A percentile compares a stretch with the other conserved stretches of the same genome.
Evolutionary conservation across 2,888 invertebrate genomes (phyloP).

Genomic region (Halictus quadricinctus): DNA sequence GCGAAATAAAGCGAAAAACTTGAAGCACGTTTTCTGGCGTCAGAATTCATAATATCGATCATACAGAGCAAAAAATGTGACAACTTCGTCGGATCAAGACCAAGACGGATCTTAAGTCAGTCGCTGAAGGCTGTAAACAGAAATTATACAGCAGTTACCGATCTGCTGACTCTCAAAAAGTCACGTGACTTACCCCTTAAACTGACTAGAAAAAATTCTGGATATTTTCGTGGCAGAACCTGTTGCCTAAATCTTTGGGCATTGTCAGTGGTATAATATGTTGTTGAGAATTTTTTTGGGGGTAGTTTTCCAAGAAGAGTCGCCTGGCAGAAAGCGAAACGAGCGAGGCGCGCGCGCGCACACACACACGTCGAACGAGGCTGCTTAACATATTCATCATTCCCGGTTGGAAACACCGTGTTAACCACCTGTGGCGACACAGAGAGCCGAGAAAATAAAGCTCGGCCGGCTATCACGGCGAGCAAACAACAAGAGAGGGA

Average conservation of each 20-base stretch:
- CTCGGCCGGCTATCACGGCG: slow-evolving; percentile 22
- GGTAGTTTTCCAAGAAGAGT: neutral
- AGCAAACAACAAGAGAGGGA: slow-evolving; percentile 12
- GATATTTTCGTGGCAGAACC: neutral
- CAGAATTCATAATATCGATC: no score
- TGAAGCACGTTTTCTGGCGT: no score
- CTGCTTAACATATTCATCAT: slow-evolving; percentile 46
- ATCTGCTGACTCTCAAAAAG: no score
- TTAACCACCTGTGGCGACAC: slow-evolving; percentile 54
- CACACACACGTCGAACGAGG: neutral
- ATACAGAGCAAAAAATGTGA: no score
- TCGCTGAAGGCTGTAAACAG: no score
- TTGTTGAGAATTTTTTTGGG: neutral
- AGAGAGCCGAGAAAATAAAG: slow-evolving; percentile 27
- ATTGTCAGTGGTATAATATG: neutral
- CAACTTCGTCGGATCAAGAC: no score
- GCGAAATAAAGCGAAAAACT: no score
- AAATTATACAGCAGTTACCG: no score
- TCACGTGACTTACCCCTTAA: no score
- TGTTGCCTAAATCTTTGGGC: neutral
- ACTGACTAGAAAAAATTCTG: neutral
- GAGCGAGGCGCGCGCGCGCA: neutral
- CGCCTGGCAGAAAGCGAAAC: neutral
- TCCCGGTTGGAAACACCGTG: slow-evolving; percentile 27
- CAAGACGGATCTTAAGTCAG: no score